Evolutionary conservation across 2,113 vertebrate genomes (phyloP), one percentile per base, ranked within the genome.

Genomic region (Uria aalge): DNA sequence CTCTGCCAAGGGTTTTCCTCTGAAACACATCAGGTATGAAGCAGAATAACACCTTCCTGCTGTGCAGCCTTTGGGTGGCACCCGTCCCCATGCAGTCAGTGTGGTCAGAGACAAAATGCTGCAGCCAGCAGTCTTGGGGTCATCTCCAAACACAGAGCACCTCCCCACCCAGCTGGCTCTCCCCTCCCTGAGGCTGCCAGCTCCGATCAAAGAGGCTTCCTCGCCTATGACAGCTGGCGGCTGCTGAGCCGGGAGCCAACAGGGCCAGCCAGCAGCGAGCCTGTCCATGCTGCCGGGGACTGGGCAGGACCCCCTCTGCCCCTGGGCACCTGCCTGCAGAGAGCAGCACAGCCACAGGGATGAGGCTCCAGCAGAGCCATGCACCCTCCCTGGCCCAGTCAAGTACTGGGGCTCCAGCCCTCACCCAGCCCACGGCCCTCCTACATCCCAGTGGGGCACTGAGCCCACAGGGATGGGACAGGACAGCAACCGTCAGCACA

Each of bases 41-140:
- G 32, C 0, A 1, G 20, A 88, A 41, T 13, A 48, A 47, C 34
- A 68, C 30, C 9, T 22, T 75, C 18, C 21, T 73, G 57, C 40
- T 2, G 1, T 16, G 36, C 36, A 90, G 85, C 45, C 36, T 57
- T n/a, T n/a, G n/a, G 17, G 62, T 19, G 36, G 34, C 56, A 64
- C 38, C 9, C 0, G 2, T 47, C 32, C 24, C 48, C 6, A 0
- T 9, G 34, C 1, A 69, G 32, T 53, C 19, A 41, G 27, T 0
- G 21, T 30, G 15, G 5, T 32, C 47, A 55, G 27, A 80, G 24
- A 62, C 23, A 52, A 63, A 60, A 32, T 0, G 13, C 30, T 48
- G 40, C 52, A 45, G 69, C 21, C 56, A 76, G 83, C 52, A 59
- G 23, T 29, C 24, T 12, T 21, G 45, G 69, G 34, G 24, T 53